These are phyloP conservation scores for Threskiornis aethiopicus DNA, from an alignment of 2,797 vertebrate species.

Conservation along the genomic window DNA sequence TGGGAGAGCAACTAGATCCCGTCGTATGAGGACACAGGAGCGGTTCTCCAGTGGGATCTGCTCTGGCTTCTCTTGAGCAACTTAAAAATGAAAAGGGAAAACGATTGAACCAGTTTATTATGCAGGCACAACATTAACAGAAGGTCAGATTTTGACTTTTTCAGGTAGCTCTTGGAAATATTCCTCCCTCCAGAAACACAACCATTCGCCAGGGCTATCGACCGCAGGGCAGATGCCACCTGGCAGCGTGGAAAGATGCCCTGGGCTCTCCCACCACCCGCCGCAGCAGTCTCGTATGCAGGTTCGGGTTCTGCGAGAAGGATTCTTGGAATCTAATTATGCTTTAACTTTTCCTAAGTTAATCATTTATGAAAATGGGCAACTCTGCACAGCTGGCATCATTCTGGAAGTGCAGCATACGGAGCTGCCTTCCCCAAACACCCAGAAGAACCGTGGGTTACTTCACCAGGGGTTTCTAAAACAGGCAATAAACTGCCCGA, in stretches of 20 bases:
- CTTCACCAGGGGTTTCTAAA: not conserved
- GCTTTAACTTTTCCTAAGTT: not conserved
- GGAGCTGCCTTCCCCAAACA: not conserved
- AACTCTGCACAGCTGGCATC: not conserved
- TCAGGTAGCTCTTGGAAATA: not conserved
- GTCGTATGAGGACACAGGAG: slow-evolving; percentile 94
- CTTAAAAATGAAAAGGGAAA: not conserved
- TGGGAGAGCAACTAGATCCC: slow-evolving; percentile 94
- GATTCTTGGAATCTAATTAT: not conserved
- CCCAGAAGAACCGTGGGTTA: not conserved
- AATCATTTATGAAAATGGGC: not conserved
- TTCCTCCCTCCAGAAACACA: not conserved
- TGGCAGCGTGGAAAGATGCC: not conserved
- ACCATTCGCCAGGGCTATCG: fast-evolving
- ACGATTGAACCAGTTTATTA: not conserved
- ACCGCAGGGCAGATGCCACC: not conserved
- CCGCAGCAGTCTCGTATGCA: fast-evolving
- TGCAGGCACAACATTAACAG: fast-evolving
- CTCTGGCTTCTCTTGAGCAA: slow-evolving; percentile 89
- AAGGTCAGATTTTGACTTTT: not conserved
- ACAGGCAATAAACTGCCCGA: not conserved
- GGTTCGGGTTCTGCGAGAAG: not conserved
- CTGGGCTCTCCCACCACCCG: not conserved
- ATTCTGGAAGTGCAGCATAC: fast-evolving
- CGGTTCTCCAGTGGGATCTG: slow-evolving; percentile 92